A percentile compares a stretch with the other conserved stretches of the same genome.
These are phyloP conservation scores for Lordiphosa stackelbergi DNA, from an alignment of 1,140 invertebrate genomes.

Conservation along the genomic window DNA sequence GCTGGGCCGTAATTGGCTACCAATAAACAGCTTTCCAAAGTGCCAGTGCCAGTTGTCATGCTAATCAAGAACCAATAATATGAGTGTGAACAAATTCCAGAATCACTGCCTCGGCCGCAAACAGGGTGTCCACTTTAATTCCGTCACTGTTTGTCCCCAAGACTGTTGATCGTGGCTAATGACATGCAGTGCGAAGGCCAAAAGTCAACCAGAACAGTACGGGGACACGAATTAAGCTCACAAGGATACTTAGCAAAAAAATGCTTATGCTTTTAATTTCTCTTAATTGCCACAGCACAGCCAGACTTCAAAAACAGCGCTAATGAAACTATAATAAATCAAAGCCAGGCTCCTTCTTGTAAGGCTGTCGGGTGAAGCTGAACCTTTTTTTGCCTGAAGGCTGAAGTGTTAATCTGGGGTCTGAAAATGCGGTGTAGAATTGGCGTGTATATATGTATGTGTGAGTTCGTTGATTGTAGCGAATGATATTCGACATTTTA, in stretches of 20 bases:
- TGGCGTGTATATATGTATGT: constrained; percentile 5
- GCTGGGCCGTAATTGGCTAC: constrained; percentile 4
- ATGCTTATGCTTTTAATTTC: constrained; percentile 3
- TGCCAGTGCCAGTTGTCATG: neutral
- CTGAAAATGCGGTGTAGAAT: neutral
- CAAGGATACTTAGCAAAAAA: constrained; percentile 11
- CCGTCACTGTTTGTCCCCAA: too few species aligned
- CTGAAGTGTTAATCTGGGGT: neutral
- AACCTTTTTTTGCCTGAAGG: constrained; percentile 8
- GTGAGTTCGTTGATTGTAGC: too few species aligned
- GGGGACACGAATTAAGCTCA: neutral
- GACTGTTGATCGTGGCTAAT: too few species aligned
- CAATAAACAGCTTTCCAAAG: neutral
- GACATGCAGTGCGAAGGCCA: too few species aligned
- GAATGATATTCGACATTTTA: too few species aligned
- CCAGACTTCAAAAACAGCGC: constrained; percentile 21
- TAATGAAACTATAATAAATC: constrained; percentile 22
- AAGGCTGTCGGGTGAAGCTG: neutral
- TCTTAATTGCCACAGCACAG: constrained; percentile 11
- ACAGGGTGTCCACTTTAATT: too few species aligned
- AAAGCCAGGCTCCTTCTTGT: constrained; percentile 9
- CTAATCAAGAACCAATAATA: neutral
- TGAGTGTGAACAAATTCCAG: too few species aligned
- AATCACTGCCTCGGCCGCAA: too few species aligned
- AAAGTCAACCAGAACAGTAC: too few species aligned